phyloP scores from a whole-genome alignment of 2,113 vertebrate species.

The Eupsittula cactorum region DNA sequence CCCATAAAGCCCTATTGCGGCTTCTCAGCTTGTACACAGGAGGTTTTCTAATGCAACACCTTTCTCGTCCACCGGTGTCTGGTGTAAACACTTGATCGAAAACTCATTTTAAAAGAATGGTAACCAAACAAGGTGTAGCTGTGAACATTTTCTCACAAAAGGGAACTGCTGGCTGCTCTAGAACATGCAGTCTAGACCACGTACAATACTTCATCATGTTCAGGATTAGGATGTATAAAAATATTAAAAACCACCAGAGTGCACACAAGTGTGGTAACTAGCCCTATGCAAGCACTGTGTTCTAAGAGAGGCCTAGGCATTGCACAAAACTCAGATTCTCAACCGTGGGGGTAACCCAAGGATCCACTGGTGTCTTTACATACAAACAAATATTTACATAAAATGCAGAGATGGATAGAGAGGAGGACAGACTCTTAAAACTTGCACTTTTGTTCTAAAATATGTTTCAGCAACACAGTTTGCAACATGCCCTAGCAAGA shows the following conservation, averaged over 20 bases:
- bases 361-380: conserved; percentile 54
- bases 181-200: conserved; percentile 65
- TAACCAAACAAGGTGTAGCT: conserved; percentile 35
- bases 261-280: conserved; percentile 57
- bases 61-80: background rate
- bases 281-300: conserved; percentile 60
- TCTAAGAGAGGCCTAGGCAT: conserved; percentile 60
- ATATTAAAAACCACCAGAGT: conserved; percentile 65
- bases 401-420: conserved; percentile 27
- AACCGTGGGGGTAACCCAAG: background rate
- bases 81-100: conserved; percentile 43
- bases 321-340: conserved; percentile 46
- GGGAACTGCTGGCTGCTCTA: conserved; percentile 17
- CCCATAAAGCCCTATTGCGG: background rate
- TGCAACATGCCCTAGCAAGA: conserved; percentile 24
- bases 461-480: conserved; percentile 17
- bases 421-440: conserved; percentile 38
- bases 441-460: background rate
- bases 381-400: conserved; percentile 65
- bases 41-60: background rate
- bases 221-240: conserved; percentile 63
- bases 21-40: background rate
- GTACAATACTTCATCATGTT: conserved; percentile 35
- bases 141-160: conserved; percentile 18
- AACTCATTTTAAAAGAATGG: conserved; percentile 23